A percentile compares a stretch with the other conserved stretches of the same genome.
phyloP scores from a whole-genome alignment of 2,888 invertebrate species.

The Slavum lentiscoides region DNA sequence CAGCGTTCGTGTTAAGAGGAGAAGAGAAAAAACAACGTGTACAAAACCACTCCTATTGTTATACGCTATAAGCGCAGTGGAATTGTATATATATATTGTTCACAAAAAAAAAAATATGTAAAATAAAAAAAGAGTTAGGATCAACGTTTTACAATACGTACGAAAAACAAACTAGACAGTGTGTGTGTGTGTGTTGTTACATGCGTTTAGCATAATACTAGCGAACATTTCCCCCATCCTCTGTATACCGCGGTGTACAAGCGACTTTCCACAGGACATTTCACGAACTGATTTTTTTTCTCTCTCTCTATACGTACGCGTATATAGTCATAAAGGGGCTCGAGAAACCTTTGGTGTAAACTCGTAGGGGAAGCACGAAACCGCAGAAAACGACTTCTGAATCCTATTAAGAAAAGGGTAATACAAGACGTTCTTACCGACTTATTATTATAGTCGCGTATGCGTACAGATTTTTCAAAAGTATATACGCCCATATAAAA shows the following conservation, averaged over 20 bases:
- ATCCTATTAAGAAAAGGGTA: slow-evolving; percentile 40
- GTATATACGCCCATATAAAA: not conserved
- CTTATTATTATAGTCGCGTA: not conserved
- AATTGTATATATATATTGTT: slow-evolving; percentile 26
- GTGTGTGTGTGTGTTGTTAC: not conserved
- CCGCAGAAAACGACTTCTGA: slow-evolving; percentile 44
- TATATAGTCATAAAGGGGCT: slow-evolving; percentile 38
- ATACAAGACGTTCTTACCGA: slow-evolving; percentile 22
- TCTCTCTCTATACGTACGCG: too few species aligned
- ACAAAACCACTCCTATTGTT: slow-evolving; percentile 40
- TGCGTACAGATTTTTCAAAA: not conserved
- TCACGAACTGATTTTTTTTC: slow-evolving; percentile 19
- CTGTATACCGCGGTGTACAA: slow-evolving; percentile 5
- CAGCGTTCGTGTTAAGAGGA: slow-evolving; percentile 16
- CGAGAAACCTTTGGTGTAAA: slow-evolving; percentile 45
- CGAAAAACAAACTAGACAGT: not conserved
- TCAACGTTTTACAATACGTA: slow-evolving; percentile 19
- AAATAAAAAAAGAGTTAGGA: slow-evolving; percentile 33
- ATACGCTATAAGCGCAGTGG: not conserved
- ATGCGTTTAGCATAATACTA: slow-evolving; percentile 38
- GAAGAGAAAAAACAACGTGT: slow-evolving; percentile 27
- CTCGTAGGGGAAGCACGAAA: slow-evolving; percentile 1
- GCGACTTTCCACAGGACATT: slow-evolving; percentile 13
- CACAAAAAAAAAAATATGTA: slow-evolving; percentile 39
- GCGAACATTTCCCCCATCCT: too few species aligned